A percentile compares a stretch with the other conserved stretches of the same genome.
phyloP scores from a whole-genome alignment of 2,888 invertebrate genomes.

The Catocala fraxini region DNA sequence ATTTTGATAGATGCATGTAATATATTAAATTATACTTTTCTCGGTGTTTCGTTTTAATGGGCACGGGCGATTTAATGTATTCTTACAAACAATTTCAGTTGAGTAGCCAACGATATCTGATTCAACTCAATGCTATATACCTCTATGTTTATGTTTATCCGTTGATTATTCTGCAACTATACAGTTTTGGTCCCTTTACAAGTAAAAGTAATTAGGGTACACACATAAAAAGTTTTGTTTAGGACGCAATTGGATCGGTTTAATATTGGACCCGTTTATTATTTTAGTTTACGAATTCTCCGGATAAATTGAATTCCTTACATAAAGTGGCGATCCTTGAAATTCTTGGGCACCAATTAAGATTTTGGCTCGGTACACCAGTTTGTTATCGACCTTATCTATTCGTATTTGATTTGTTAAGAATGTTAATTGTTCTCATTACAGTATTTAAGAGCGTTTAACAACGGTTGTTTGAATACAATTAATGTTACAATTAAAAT shows the following conservation, averaged over 20 bases:
- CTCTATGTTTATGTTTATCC: background rate
- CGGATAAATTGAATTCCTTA: slow-evolving; percentile 33
- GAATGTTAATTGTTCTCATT: slow-evolving; percentile 19
- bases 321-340: slow-evolving; percentile 31
- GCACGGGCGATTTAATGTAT: no score
- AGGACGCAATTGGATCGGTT: slow-evolving; percentile 19
- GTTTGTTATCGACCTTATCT: slow-evolving; percentile 25
- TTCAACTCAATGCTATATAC: background rate
- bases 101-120: no score
- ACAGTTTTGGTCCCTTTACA: slow-evolving; percentile 1
- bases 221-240: slow-evolving; percentile 28
- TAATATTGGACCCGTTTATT: slow-evolving; percentile 35
- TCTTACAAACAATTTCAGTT: no score
- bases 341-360: slow-evolving; percentile 41
- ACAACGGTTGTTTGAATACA: background rate
- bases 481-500: background rate
- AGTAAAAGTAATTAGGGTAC: slow-evolving; percentile 15
- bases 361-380: slow-evolving; percentile 24
- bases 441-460: slow-evolving; percentile 7
- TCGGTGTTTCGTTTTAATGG: no score
- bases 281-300: slow-evolving; percentile 34
- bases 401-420: slow-evolving; percentile 24
- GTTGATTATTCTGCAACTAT: slow-evolving; percentile 2
- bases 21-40: no score
- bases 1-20: no score